These are phyloP conservation scores for Platycheirus rosarum DNA, from an alignment of 2,888 invertebrate genomes.

Conservation along the genomic window DNA sequence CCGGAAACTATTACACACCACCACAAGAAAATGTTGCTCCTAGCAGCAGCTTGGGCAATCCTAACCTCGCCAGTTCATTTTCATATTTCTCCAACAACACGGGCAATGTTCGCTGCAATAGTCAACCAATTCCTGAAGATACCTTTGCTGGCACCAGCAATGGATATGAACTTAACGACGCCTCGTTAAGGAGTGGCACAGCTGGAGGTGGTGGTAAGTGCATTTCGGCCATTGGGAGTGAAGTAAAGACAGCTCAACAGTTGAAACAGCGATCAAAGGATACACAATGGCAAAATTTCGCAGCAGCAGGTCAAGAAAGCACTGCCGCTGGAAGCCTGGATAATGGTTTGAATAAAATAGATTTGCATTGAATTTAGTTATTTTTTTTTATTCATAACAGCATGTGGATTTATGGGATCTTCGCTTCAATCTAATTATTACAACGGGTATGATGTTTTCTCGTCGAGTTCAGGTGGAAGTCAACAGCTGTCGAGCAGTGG, in stretches of 20 bases:
- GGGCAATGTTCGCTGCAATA: constrained; percentile 75
- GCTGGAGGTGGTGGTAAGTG: constrained; percentile 76
- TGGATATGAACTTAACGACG: constrained; percentile 54
- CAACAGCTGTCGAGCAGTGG: constrained; percentile 75
- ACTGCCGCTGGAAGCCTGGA: constrained; percentile 48
- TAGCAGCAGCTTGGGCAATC: constrained; percentile 28
- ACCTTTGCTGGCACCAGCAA: constrained; percentile 55
- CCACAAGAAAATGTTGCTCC: constrained; percentile 81
- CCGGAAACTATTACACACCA: constrained; percentile 80
- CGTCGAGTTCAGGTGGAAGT: constrained; percentile 73
- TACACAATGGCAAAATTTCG: constrained; percentile 74
- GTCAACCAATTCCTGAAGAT: constrained; percentile 76
- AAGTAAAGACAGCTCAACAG: constrained; percentile 79
- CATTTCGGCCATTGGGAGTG: constrained; percentile 82
- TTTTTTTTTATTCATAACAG: no score
- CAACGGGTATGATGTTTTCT: constrained; percentile 81
- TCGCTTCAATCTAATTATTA: constrained; percentile 80
- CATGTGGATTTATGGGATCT: constrained; percentile 65
- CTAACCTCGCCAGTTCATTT: constrained; percentile 76
- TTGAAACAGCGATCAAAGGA: constrained; percentile 81
- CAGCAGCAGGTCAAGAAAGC: constrained; percentile 43
- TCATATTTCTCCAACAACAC: constrained; percentile 76
- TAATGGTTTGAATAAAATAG: no score
- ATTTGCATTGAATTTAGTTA: no score
- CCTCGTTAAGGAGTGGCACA: constrained; percentile 31